phyloP scores from a whole-genome alignment of 2,797 vertebrate species.

The Aldrovandia affinis region DNA sequence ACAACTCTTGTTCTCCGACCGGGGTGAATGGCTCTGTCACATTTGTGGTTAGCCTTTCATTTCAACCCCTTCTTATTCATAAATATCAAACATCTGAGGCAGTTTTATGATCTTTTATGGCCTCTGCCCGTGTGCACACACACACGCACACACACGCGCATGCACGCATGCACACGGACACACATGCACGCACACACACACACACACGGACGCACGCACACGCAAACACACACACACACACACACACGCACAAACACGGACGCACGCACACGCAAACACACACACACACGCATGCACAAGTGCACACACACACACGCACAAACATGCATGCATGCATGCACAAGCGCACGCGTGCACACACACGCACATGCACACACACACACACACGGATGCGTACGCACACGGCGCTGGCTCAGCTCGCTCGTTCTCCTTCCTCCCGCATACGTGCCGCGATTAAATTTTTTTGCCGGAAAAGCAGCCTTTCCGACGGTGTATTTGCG shows the following conservation, averaged over 20 bases:
- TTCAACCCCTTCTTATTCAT: slow-evolving; percentile 85
- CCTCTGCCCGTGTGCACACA: slow-evolving; percentile 77
- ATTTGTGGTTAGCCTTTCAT: slow-evolving; percentile 87
- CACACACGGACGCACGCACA: slow-evolving; percentile 63
- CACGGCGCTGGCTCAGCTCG: not conserved
- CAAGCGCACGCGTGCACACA: no score
- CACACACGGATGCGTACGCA: slow-evolving; percentile 67
- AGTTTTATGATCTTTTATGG: slow-evolving; percentile 95
- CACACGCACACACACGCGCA: not conserved
- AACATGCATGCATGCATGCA: no score
- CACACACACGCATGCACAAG: slow-evolving; percentile 73
- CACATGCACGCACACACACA: slow-evolving; percentile 67
- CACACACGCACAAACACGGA: slow-evolving; percentile 69
- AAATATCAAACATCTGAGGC: slow-evolving; percentile 97
- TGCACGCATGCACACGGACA: no score
- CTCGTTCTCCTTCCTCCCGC: slow-evolving; percentile 83
- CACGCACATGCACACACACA: slow-evolving; percentile 63
- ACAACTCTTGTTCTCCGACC: slow-evolving; percentile 68
- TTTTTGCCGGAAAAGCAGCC: slow-evolving; percentile 75
- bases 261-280: slow-evolving; percentile 56
- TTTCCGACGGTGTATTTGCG: slow-evolving; percentile 96
- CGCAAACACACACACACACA: slow-evolving; percentile 55
- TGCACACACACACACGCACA: slow-evolving; percentile 52
- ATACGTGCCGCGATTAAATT: slow-evolving; percentile 88
- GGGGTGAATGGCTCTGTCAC: slow-evolving; percentile 85